A percentile compares a stretch with the other conserved stretches of the same genome.
These are phyloP conservation scores for Clarias macrocephalus DNA, from an alignment of 2,113 vertebrate species.

Conservation along the genomic window DNA sequence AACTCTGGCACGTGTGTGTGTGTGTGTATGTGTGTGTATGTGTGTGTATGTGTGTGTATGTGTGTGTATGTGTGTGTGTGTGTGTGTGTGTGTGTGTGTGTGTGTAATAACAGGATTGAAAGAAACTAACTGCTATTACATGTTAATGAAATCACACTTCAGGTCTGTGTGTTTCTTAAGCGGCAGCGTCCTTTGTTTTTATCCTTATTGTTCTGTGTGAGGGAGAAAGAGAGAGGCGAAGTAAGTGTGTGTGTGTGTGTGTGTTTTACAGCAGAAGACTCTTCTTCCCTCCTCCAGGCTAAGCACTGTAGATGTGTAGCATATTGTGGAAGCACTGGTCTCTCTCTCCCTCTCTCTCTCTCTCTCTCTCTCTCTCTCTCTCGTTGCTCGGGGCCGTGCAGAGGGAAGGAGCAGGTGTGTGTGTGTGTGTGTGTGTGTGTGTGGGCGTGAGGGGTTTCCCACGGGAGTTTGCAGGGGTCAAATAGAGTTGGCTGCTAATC, in stretches of 20 bases:
- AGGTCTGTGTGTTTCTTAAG: not conserved
- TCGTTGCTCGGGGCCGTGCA: constrained; percentile 32
- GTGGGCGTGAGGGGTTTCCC: constrained; percentile 58
- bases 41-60: too few relatives aligned
- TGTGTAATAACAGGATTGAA: not conserved
- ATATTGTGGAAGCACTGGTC: constrained; percentile 40
- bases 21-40: constrained; percentile 15
- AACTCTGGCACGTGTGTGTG: not conserved
- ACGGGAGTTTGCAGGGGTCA: constrained; percentile 57
- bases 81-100: constrained; percentile 31
- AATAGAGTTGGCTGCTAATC: constrained; percentile 65
- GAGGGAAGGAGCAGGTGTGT: constrained; percentile 65
- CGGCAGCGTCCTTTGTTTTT: not conserved
- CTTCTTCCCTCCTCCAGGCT: constrained; percentile 20
- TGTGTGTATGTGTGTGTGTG: constrained; percentile 8
- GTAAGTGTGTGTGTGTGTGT: constrained; percentile 14
- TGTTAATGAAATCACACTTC: not conserved
- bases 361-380: constrained; percentile 1
- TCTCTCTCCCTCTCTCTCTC: too few relatives aligned
- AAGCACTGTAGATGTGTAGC: constrained; percentile 32
- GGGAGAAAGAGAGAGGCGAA: not conserved
- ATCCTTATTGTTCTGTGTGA: not conserved
- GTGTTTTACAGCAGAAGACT: not conserved
- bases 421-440: constrained; percentile 62
- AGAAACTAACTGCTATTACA: not conserved